Evolutionary conservation across 2,113 vertebrate species (phyloP).

Genomic region (Bos taurus): ARS-UCD2.0 NC_037337.1:100727501-100728000

Average conservation of each 20-base stretch:
- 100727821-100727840: neutral
- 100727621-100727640: neutral
- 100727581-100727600: slow-evolving; percentile 19
- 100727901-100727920: neutral
- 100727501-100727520: slow-evolving; percentile 62
- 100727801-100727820: neutral
- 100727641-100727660: neutral
- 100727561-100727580: slow-evolving; percentile 31
- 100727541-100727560: slow-evolving; percentile 52
- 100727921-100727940: rapidly evolving
- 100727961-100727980: neutral
- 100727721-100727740: neutral
- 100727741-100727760: neutral
- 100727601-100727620: neutral
- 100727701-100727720: neutral
- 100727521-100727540: slow-evolving; percentile 55
- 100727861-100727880: neutral
- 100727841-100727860: neutral
- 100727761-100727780: neutral
- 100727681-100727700: neutral
- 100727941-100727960: neutral
- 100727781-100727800: neutral
- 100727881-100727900: neutral
- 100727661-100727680: neutral
- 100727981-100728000: rapidly evolving